Evolutionary conservation across 1,140 invertebrate genomes (phyloP).

Genomic region (Drosophila gunungcola): DNA sequence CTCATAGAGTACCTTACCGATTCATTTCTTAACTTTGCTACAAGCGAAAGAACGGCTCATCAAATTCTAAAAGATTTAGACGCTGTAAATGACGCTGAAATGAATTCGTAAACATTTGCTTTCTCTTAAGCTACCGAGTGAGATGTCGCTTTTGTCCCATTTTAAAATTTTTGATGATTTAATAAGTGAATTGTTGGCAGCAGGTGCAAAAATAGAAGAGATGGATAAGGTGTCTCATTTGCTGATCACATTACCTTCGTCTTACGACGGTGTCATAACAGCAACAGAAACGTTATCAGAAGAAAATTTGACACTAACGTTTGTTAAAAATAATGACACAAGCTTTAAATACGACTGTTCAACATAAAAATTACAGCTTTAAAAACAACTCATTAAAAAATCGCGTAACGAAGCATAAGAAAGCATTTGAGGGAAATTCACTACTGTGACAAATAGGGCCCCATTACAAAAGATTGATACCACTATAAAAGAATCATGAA

Average conservation of each 20-base stretch:
- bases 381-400: conserved; percentile 3
- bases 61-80: conserved; percentile 12
- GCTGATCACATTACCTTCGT: conserved; percentile 5
- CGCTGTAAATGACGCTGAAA: conserved; percentile 10
- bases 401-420: conserved; percentile 5
- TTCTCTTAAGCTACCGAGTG: conserved; percentile 73
- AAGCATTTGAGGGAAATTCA: conserved; percentile 13
- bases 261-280: background rate
- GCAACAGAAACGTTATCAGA: background rate
- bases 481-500: too few relatives aligned
- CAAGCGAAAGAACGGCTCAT: conserved; percentile 8
- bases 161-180: conserved; percentile 79
- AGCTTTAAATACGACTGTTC: background rate
- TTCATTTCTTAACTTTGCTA: conserved; percentile 13
- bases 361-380: background rate
- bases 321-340: conserved; percentile 11
- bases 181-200: conserved; percentile 56
- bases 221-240: too few relatives aligned
- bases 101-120: background rate
- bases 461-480: conserved; percentile 11
- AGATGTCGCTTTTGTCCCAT: conserved; percentile 72
- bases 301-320: background rate
- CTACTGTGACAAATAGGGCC: conserved; percentile 6
- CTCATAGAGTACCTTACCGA: too few relatives aligned
- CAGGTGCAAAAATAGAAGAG: conserved; percentile 13